A percentile compares a stretch with the other conserved stretches of the same genome.
Conservation (phyloP, 1,140 invertebrate species). For the Brachionus sp. region DNA sequence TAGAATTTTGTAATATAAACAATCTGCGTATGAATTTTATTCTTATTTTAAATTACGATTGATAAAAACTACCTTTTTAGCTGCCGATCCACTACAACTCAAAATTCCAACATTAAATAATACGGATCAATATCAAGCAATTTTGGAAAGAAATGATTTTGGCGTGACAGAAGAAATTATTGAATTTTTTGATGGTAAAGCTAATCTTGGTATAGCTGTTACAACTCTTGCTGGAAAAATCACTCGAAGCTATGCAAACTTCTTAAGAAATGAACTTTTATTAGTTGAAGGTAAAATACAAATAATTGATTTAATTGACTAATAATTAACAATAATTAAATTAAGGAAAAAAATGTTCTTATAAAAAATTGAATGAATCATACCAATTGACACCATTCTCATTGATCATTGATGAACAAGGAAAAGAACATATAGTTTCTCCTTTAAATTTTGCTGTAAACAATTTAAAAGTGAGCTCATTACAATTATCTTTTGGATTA, state of each 20-base stretch:
- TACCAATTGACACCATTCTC: neutral
- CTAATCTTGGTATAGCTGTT: neutral
- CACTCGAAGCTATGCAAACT: neutral
- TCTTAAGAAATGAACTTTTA: neutral
- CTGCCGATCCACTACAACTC: neutral
- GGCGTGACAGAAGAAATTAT: conserved; percentile 13
- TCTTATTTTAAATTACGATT: neutral
- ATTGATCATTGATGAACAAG: conserved; percentile 12
- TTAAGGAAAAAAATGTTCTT: neutral
- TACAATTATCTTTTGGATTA: too few relatives aligned
- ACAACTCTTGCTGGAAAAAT: neutral
- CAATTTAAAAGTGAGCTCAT: neutral
- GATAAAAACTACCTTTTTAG: neutral
- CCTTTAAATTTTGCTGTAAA: neutral
- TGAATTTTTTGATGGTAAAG: conserved; percentile 16
- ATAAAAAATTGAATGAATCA: conserved; percentile 3
- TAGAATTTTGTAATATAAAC: conserved; percentile 13
- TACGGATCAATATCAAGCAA: conserved; percentile 12
- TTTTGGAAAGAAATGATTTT: conserved; percentile 23
- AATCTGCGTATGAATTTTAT: neutral
- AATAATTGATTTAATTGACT: neutral
- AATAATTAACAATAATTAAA: neutral
- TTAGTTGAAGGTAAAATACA: neutral
- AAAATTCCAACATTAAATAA: neutral
- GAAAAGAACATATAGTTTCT: conserved; percentile 23